Evolutionary conservation across 1,140 invertebrate genomes (phyloP), one percentile per base, ranked within the genome.

Genomic region (Lepidurus arcticus): DNA sequence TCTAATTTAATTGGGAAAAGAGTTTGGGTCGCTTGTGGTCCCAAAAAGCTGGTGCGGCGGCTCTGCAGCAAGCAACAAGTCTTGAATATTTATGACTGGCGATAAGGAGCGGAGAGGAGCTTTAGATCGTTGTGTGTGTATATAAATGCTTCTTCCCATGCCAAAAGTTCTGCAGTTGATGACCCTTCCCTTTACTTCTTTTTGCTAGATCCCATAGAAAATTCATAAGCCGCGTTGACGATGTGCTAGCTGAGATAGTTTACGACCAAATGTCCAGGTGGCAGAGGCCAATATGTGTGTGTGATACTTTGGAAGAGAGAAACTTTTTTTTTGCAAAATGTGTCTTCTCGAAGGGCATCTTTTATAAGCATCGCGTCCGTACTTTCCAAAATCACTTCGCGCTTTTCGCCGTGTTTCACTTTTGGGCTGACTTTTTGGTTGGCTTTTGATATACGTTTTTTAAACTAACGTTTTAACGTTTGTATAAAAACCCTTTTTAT

Each of bases 151-250:
- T 21, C 6, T 65, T 65, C 53, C 53, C 53, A 65, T 13, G 53
- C 53, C 16, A 65, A 65, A 65, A 65, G 53, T 65, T 65, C n/a
- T 21, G 53, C 53, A n/a, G 53, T 65, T 65, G 53, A 65, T 65
- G 53, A 65, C 16, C 53, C 53, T 65, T 65, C 13, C 53, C 53
- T 65, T 16, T 5, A 16, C 53, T 65, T 65, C 53, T 65, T 65
- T 65, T 65, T 65, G 53, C 21, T 21, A 65, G 53, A 65, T 65
- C 13, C 53, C 53, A 65, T 65, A 13, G 53, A 65, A 65, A 21
- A 21, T 65, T 65, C 53, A 65, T 65, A 65, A 65, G 53, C 53
- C 53, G 53, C 53, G 53, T 65, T 65, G 53, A 65, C 53, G 53
- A 21, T 65, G 53, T 34, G 34, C 34, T 34, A 34, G 34, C 34